Conservation (phyloP, 2,797 vertebrate genomes). For the Kryptopterus vitreolus region DNA sequence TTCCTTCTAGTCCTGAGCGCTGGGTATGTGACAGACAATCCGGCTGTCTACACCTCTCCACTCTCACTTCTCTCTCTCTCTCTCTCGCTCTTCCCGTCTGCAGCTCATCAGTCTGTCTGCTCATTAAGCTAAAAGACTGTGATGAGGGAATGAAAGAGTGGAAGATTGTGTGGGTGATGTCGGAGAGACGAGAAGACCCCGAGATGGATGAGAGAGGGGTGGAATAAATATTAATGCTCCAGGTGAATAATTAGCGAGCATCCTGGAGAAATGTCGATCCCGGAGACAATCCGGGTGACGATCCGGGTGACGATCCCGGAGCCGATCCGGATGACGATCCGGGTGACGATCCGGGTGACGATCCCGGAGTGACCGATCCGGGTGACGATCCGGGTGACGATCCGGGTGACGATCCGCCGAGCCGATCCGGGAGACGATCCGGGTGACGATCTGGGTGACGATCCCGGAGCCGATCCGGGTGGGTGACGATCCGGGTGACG, state of each 20-base stretch:
- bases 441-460: too few relatives aligned
- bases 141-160: conserved; percentile 60
- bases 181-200: not conserved
- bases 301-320: too few relatives aligned
- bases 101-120: conserved; percentile 59
- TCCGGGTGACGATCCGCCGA: too few relatives aligned
- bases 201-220: conserved; percentile 21
- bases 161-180: not conserved
- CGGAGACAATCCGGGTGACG: not conserved
- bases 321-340: too few relatives aligned
- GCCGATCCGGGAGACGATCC: too few relatives aligned
- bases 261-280: not conserved
- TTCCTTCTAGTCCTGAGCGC: conserved; percentile 24
- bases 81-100: conserved; percentile 33
- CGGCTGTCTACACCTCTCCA: conserved; percentile 37
- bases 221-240: conserved; percentile 41
- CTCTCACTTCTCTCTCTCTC: conserved; percentile 10
- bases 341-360: too few relatives aligned
- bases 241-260: conserved; percentile 44
- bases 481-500: too few relatives aligned
- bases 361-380: too few relatives aligned
- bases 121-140: conserved; percentile 64
- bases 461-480: too few relatives aligned
- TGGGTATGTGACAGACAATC: conserved; percentile 43
- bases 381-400: too few relatives aligned